These are phyloP conservation scores for Perizoma affinitatum DNA, from an alignment of 2,888 invertebrate genomes.

Conservation along the genomic window DNA sequence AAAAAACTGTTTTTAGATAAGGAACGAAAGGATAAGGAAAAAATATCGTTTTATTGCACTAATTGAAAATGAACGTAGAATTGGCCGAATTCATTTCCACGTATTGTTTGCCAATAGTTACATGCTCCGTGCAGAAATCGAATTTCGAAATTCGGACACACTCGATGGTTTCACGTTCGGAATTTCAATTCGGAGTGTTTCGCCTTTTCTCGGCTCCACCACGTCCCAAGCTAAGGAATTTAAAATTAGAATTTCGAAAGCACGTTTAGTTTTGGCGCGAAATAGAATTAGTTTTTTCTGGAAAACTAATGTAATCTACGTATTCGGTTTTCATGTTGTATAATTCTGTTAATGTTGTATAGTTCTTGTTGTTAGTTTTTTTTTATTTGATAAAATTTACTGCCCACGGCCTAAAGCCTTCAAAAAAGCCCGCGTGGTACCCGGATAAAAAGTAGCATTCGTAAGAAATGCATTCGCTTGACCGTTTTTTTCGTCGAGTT, in stretches of 20 bases:
- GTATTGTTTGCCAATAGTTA: conserved; percentile 69
- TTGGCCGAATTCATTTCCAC: conserved; percentile 50
- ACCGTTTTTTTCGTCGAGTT: too few relatives aligned
- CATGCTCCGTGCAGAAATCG: conserved; percentile 58
- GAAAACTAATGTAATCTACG: conserved; percentile 20
- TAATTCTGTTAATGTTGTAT: too few relatives aligned
- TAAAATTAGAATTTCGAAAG: conserved; percentile 68
- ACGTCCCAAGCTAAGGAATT: conserved; percentile 70
- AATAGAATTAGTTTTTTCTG: conserved; percentile 39
- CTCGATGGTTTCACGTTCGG: conserved; percentile 60
- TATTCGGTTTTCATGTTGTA: conserved; percentile 15
- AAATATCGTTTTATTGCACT: too few relatives aligned
- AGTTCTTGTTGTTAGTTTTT: not conserved
- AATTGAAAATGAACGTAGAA: too few relatives aligned
- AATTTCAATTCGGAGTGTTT: conserved; percentile 77
- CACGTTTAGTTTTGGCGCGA: conserved; percentile 32
- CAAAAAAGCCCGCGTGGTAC: too few relatives aligned
- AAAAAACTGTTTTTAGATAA: too few relatives aligned
- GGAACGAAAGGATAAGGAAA: too few relatives aligned
- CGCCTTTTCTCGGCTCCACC: conserved; percentile 63
- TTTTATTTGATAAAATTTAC: too few relatives aligned
- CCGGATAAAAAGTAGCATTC: too few relatives aligned
- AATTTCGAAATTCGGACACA: conserved; percentile 67
- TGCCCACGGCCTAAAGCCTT: too few relatives aligned
- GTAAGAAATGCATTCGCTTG: too few relatives aligned